phyloP scores from a whole-genome alignment of 1,140 invertebrate species.

The Microplitis mediator region DNA sequence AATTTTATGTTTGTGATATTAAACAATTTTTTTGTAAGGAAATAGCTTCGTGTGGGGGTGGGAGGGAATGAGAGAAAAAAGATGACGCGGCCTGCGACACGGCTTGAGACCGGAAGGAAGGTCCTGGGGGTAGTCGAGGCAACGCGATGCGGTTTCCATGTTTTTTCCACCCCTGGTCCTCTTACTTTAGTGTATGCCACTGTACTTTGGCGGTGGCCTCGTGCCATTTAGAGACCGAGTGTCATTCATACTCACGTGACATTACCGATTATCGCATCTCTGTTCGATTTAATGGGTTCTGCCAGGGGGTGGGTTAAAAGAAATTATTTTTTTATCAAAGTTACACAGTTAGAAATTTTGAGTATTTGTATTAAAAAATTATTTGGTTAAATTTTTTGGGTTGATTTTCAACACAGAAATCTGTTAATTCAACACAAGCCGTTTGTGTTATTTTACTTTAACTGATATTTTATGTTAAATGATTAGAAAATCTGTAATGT shows the following conservation, averaged over 20 bases:
- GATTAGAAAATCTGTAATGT: too few relatives aligned
- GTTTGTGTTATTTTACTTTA: too few relatives aligned
- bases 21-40: background rate
- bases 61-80: constrained; percentile 20
- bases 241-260: background rate
- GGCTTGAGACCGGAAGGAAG: constrained; percentile 56
- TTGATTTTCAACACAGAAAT: too few relatives aligned
- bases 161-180: constrained; percentile 53
- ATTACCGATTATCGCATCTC: background rate
- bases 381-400: too few relatives aligned
- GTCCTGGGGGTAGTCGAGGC: constrained; percentile 52
- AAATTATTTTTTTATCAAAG: too few relatives aligned
- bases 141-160: constrained; percentile 61
- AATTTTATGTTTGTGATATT: background rate
- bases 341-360: too few relatives aligned
- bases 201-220: constrained; percentile 41
- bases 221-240: constrained; percentile 52
- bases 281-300: background rate
- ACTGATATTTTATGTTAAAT: too few relatives aligned
- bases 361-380: too few relatives aligned
- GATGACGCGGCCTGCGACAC: constrained; percentile 32
- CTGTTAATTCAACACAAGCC: too few relatives aligned
- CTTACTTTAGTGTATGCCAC: constrained; percentile 28
- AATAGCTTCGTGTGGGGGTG: background rate
- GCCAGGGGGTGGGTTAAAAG: background rate